phyloP scores from a whole-genome alignment of 2,888 invertebrate genomes.

The Hypolimnas misippus region DNA sequence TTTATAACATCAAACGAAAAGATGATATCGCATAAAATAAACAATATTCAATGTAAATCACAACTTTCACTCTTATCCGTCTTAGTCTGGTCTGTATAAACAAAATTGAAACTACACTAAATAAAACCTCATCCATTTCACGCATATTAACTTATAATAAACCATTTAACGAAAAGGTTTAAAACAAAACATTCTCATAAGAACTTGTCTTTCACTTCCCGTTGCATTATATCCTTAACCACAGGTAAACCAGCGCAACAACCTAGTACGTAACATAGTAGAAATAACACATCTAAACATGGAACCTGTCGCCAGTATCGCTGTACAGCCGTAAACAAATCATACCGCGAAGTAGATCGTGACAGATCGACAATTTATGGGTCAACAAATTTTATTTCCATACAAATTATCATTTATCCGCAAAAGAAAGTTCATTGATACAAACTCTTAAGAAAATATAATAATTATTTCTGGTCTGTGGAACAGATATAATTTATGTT shows the following conservation, averaged over 20 bases:
- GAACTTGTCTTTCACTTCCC: slow-evolving; percentile 7
- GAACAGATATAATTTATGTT: neutral
- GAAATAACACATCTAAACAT: slow-evolving; percentile 5
- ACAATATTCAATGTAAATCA: neutral
- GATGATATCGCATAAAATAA: neutral
- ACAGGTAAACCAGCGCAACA: neutral
- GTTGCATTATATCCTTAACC: neutral
- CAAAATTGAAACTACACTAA: neutral
- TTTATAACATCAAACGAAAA: neutral
- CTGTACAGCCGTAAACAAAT: slow-evolving; percentile 47
- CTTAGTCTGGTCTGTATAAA: neutral
- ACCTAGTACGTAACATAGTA: slow-evolving; percentile 2
- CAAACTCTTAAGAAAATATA: neutral
- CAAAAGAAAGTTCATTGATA: slow-evolving; percentile 55
- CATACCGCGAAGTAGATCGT: slow-evolving; percentile 73
- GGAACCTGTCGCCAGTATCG: slow-evolving; percentile 18
- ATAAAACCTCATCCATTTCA: neutral
- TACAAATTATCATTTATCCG: slow-evolving; percentile 49
- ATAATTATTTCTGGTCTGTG: neutral
- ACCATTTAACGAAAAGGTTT: neutral
- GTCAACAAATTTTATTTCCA: slow-evolving; percentile 63
- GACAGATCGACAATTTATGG: slow-evolving; percentile 74
- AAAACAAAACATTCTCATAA: neutral
- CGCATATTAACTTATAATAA: neutral
- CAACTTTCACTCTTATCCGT: slow-evolving; percentile 3